Base-by-base conservation (phyloP, 2,797 vertebrate genomes). In the Hippopotamyrus pictus region DNA sequence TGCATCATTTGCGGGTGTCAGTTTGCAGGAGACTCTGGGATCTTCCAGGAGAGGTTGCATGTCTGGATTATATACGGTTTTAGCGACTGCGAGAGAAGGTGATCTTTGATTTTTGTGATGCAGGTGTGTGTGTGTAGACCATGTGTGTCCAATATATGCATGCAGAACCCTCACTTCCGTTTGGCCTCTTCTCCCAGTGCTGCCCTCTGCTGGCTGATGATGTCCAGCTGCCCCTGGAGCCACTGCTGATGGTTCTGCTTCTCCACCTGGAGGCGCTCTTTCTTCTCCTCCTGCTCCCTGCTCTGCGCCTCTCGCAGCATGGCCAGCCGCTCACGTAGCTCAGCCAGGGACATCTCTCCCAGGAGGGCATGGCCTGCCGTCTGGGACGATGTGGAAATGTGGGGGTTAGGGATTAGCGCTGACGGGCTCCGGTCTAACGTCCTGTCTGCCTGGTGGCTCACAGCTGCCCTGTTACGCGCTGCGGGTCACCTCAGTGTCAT, bases 321-420 rank as follows among this genome's bases (percentile, higher is more conserved):
- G 53, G 94, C 92, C 25, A 99, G 95, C 5, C 97, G 96, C 92
- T 97, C 97, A 3, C 92, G 96, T 84, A 98, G 94, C 95, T 99
- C 98, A 3, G 93, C 94, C 85, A 98, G 59, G 76, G 98, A 98
- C 98, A 99, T 99, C 95, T 99, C 98, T 69, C 96, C 96, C 91
- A 97, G 93, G 90, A 99, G 94, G 57, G 96, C 91, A 0, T 98
- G 95, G 62, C 97, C 97, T 2, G 95, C 95, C 59, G 93, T 96
- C 98, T 99, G 89, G 29, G 37, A 17, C 17, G 14, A 2, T 2
- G 19, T 5, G 19, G n/a, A 22, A 25, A 54, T 4, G 25, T 9
- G 6, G 29, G 69, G 8, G 25, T 9, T 3, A 25, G 69, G 8
- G 65, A 73, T 73, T 17, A 37, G 65, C 5, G 29, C 11, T 0